Evolutionary conservation across 2,113 vertebrate species (phyloP).

Genomic region (Rhagologus leucostigma): DNA sequence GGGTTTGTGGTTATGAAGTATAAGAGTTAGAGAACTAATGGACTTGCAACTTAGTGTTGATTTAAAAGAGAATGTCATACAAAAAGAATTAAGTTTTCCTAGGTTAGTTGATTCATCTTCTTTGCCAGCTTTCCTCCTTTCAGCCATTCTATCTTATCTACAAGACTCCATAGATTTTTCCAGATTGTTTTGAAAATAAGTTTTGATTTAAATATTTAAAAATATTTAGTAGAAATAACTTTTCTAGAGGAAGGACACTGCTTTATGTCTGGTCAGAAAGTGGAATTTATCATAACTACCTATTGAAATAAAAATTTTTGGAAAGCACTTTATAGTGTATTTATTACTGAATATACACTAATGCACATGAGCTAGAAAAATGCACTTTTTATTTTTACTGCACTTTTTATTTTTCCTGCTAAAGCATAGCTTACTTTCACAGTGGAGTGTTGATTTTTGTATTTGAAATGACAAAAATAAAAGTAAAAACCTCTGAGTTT

Average conservation of each 20-base stretch:
- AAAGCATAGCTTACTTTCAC: neutral
- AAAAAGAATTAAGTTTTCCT: neutral
- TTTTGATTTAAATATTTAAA: neutral
- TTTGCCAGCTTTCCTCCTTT: neutral
- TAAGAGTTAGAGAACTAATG: neutral
- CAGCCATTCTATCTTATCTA: neutral
- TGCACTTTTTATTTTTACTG: neutral
- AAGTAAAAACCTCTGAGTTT: neutral
- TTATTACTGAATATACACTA: neutral
- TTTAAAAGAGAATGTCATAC: neutral
- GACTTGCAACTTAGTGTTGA: neutral
- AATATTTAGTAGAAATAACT: neutral
- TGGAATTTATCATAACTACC: neutral
- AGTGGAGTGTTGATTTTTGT: neutral
- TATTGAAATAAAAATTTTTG: neutral
- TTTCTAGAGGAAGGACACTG: neutral
- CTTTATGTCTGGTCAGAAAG: neutral
- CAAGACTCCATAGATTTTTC: neutral
- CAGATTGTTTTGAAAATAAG: neutral
- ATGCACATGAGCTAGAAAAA: neutral
- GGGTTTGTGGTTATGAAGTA: neutral
- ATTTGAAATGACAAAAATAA: neutral
- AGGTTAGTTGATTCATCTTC: neutral
- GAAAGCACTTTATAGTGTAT: neutral
- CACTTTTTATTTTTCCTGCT: neutral